phyloP scores from a whole-genome alignment of 1,140 invertebrate species.

The Trichonephila clavata region DNA sequence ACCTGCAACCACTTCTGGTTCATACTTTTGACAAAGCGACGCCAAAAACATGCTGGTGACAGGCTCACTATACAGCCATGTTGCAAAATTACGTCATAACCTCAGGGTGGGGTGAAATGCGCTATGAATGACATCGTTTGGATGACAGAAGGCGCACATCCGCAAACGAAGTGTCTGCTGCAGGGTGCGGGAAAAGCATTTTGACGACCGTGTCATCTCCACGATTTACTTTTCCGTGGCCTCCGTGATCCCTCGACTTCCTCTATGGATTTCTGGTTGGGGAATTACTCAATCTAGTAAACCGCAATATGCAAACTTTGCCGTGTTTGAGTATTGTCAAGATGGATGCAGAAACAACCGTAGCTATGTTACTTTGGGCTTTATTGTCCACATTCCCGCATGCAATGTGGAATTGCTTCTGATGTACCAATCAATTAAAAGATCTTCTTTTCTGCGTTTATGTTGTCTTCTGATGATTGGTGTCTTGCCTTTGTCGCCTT shows the following conservation, averaged over 20 bases:
- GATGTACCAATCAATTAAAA: neutral
- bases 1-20: neutral
- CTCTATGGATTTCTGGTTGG: neutral
- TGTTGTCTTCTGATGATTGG: neutral
- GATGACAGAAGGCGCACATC: neutral
- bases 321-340: too few species aligned
- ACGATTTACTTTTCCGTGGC: neutral
- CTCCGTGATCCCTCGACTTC: neutral
- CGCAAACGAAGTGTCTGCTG: neutral
- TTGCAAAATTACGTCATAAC: neutral
- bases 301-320: too few species aligned
- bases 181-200: neutral
- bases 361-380: neutral
- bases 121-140: neutral
- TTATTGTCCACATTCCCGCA: neutral
- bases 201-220: neutral
- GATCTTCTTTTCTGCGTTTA: neutral
- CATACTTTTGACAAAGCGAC: neutral
- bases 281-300: too few species aligned
- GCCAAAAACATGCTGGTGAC: neutral
- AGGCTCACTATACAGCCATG: neutral
- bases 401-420: neutral
- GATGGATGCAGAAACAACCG: too few species aligned
- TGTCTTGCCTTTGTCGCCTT: neutral
- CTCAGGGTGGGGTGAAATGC: neutral